These are phyloP conservation scores for Lamprologus sp. DNA, from an alignment of 2,113 vertebrate species.

Conservation along the genomic window DNA sequence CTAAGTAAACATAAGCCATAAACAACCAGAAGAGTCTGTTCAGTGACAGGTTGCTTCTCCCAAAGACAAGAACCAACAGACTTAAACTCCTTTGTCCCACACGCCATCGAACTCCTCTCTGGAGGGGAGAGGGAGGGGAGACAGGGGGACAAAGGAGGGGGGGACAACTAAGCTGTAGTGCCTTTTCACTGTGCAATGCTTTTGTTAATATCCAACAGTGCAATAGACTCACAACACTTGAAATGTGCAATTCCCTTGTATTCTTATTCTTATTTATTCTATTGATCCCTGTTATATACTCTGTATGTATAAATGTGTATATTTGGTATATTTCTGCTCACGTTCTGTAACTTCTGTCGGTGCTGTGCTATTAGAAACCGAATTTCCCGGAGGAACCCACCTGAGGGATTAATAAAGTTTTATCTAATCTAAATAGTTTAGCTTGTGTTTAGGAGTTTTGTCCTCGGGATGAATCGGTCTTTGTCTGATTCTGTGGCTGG, in stretches of 20 bases:
- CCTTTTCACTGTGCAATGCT: background rate
- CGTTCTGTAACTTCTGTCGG: background rate
- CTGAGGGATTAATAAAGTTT: background rate
- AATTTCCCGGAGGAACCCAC: background rate
- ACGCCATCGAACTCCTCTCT: rapidly evolving
- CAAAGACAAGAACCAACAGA: background rate
- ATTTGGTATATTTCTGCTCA: background rate
- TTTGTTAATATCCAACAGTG: background rate
- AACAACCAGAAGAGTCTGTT: background rate
- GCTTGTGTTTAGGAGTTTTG: background rate
- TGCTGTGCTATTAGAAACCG: rapidly evolving
- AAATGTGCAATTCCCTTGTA: background rate
- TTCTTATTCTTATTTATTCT: background rate
- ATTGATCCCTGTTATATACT: background rate
- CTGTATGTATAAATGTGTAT: background rate
- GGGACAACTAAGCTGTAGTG: background rate
- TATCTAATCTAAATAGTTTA: background rate
- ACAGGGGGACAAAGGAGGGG: background rate
- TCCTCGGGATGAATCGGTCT: background rate
- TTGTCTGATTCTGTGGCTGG: background rate
- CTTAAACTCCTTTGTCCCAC: background rate
- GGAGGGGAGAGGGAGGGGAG: background rate
- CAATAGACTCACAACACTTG: background rate
- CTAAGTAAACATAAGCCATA: background rate
- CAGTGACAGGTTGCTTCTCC: background rate